Evolutionary conservation across 1,140 invertebrate species (phyloP).

Genomic region (Papilio glaucus): DNA sequence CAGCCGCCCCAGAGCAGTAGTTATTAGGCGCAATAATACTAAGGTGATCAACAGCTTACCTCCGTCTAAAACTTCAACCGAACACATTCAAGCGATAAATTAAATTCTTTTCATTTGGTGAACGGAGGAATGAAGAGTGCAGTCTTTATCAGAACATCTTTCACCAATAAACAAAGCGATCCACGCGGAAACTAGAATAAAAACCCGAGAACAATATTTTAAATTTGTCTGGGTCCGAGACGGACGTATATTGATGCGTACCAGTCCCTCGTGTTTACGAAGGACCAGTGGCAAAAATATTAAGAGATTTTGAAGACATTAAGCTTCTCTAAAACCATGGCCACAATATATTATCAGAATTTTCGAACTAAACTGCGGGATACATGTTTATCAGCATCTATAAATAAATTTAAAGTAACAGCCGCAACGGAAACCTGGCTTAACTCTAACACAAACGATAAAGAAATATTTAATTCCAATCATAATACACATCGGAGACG

Average conservation of each 20-base stretch:
- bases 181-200: conserved; percentile 43
- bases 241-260: conserved; percentile 43
- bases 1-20: conserved; percentile 43
- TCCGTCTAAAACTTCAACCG: conserved; percentile 47
- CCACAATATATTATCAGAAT: too few relatives aligned
- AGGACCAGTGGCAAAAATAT: conserved; percentile 41
- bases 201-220: conserved; percentile 43
- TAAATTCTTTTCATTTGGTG: conserved; percentile 44
- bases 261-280: too few relatives aligned
- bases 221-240: conserved; percentile 52
- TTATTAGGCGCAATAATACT: conserved; percentile 42
- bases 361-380: too few relatives aligned
- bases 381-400: too few relatives aligned
- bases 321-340: too few relatives aligned
- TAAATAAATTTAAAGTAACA: too few relatives aligned
- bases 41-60: conserved; percentile 46
- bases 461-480: too few relatives aligned
- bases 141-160: conserved; percentile 47
- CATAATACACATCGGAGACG: too few relatives aligned
- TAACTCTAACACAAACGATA: too few relatives aligned
- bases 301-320: conserved; percentile 43
- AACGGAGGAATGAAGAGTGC: conserved; percentile 35
- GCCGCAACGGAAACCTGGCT: too few relatives aligned
- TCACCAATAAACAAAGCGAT: conserved; percentile 43
- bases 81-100: conserved; percentile 41